phyloP scores from a whole-genome alignment of 2,113 vertebrate species.

The Suncus etruscus region DNA sequence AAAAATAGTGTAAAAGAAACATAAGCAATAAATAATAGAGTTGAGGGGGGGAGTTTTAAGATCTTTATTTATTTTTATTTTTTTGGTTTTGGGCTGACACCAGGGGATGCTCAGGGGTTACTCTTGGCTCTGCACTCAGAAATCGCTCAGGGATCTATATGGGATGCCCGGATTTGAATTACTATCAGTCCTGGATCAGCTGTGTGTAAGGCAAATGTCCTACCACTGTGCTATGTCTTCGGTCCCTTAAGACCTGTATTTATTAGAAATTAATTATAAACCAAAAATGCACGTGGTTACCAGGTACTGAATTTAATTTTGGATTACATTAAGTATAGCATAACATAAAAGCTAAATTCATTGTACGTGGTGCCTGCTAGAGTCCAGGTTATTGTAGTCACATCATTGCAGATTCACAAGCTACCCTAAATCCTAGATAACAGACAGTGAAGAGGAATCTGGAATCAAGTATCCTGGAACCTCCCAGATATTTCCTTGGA shows the following conservation, averaged over 20 bases:
- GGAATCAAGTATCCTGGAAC: constrained; percentile 21
- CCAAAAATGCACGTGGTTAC: constrained; percentile 45
- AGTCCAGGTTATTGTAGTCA: constrained; percentile 51
- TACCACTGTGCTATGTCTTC: too few species aligned
- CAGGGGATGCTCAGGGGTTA: too few species aligned
- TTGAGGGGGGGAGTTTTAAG: background rate
- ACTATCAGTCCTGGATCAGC: too few species aligned
- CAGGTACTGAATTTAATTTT: constrained; percentile 52
- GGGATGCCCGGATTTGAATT: too few species aligned
- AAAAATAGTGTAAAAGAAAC: background rate
- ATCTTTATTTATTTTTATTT: constrained; percentile 1
- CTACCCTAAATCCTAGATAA: constrained; percentile 36
- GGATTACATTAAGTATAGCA: constrained; percentile 64
- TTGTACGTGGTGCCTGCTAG: constrained; percentile 64
- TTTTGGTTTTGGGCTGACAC: too few species aligned
- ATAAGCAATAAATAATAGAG: constrained; percentile 8
- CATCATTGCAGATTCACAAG: constrained; percentile 58
- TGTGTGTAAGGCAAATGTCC: too few species aligned
- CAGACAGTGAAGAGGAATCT: constrained; percentile 29
- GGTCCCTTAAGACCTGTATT: background rate
- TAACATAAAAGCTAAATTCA: constrained; percentile 65
- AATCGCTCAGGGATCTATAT: too few species aligned
- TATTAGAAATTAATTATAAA: constrained; percentile 46
- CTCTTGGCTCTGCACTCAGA: too few species aligned
- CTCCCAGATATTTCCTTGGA: background rate